Evolutionary conservation across 2,113 vertebrate species (phyloP), one percentile per base, ranked within the genome.

Genomic region (Spea multiplicata): DNA sequence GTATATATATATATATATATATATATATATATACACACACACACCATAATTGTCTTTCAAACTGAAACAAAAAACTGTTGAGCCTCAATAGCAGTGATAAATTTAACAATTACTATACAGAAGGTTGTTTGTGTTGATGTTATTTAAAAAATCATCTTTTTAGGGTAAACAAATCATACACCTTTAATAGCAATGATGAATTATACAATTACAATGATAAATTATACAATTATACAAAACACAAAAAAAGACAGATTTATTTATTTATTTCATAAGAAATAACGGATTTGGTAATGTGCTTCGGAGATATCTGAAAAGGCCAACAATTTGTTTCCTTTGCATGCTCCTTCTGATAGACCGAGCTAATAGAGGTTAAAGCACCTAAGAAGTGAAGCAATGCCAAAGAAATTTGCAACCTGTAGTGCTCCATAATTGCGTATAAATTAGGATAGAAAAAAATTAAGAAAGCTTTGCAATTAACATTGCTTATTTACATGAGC

Each of bases 401-500:
- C 61, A 79, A 65, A 73, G 61, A 71, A 65, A 73, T 79, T 44
- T 57, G 70, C 70, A 71, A 79, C 77, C 77, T 79, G 77, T 73
- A 66, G 77, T 72, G 70, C 59, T 66, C 61, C 12, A 55, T 79
- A 79, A 79, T 79, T 79, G 70, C 70, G 73, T 73, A 70, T 66
- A 79, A 79, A 79, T 79, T 57, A 67, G 14, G 48, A 44, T 72
- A 44, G 59, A 78, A 78, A 30, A n/a, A 71, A 64, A 78, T 78
- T 62, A 78, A 73, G 77, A 66, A 79, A 48, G 77, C 77, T 73
- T 78, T 53, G 62, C 77, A 79, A 79, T 79, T 79, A 79, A 53
- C 77, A 73, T 79, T 79, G 70, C 77, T 79, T 79, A 79, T 79
- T 73, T 73, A 79, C 70, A 66, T 73, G 69, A 69, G 77, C 71